Conservation (phyloP, 2,888 invertebrate species). For the Meganola albula region DNA sequence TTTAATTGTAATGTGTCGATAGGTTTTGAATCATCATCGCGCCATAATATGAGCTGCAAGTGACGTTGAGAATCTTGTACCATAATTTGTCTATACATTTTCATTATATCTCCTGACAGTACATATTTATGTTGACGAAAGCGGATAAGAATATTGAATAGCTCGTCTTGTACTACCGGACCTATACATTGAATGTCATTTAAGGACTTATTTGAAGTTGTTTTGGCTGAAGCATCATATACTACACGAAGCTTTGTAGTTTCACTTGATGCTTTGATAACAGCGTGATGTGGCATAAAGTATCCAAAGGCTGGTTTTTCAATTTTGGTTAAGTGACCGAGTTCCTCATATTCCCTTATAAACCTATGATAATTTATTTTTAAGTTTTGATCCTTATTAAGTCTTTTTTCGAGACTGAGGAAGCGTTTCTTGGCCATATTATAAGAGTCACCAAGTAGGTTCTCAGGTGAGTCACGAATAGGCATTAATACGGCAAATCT, state of each 20-base stretch:
- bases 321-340: constrained; percentile 5
- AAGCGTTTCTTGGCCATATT: constrained; percentile 3
- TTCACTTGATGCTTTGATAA: constrained; percentile 12
- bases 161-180: background rate
- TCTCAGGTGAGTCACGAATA: background rate
- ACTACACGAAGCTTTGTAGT: constrained; percentile 21
- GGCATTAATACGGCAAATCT: constrained; percentile 3
- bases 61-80: background rate
- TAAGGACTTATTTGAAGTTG: constrained; percentile 12
- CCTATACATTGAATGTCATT: constrained; percentile 8
- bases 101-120: constrained; percentile 1
- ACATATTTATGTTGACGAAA: constrained; percentile 4
- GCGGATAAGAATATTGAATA: constrained; percentile 4
- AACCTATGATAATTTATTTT: constrained; percentile 3
- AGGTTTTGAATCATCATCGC: constrained; percentile 3
- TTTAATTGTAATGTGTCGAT: constrained; percentile 4
- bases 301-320: constrained; percentile 6
- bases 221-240: constrained; percentile 15
- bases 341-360: constrained; percentile 3
- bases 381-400: constrained; percentile 1
- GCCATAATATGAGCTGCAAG: constrained; percentile 5
- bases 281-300: constrained; percentile 23
- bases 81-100: background rate
- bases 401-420: background rate
- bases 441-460: constrained; percentile 6